Evolutionary conservation across 2,113 vertebrate genomes (phyloP), one percentile per base, ranked within the genome.

Genomic region (Entelurus aequoreus): DNA sequence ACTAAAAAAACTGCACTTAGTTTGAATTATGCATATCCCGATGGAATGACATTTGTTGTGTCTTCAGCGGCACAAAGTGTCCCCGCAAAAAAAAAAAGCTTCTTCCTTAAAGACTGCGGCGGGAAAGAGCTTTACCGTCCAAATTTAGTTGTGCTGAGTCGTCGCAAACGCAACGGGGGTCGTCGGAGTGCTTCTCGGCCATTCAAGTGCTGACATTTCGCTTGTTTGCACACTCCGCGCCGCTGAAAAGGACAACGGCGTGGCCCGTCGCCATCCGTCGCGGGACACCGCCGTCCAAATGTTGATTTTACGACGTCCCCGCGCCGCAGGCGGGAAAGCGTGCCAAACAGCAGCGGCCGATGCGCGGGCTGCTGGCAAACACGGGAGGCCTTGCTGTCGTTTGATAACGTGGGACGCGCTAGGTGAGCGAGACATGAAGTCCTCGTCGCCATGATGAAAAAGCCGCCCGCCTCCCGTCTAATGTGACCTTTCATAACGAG

Each of bases 141-240:
- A 83, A 65, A 85, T 87, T 83, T 88, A 88, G 84, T 49, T 42
- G 58, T 49, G 69, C 16, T 54, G 67, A 71, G 66, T 53, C 51
- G 67, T 19, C 52, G 56, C 67, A 63, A 72, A 87, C 77, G 83
- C 78, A 85, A 75, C 67, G 86, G 78, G 4, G 74, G 80, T 67
- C 57, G 66, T 68, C 61, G 3, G 42, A 81, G 86, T 83, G 78
- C 86, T 84, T 84, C 59, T 6, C 89, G 88, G 89, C 89, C 74
- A 12, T 74, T 68, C 78, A 68, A 72, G 77, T 83, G 75, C 86
- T 86, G 87, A 88, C 85, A 86, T 88, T 90, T 85, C 66, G 66
- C 71, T 85, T 86, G 83, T 84, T 89, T 90, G 72, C 88, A 87
- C 71, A 62, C 69, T 77, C 64, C 54, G 51, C 74, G 49, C 65